Evolutionary conservation across 2,797 vertebrate species (phyloP).

Genomic region (Nasua narica): DNA sequence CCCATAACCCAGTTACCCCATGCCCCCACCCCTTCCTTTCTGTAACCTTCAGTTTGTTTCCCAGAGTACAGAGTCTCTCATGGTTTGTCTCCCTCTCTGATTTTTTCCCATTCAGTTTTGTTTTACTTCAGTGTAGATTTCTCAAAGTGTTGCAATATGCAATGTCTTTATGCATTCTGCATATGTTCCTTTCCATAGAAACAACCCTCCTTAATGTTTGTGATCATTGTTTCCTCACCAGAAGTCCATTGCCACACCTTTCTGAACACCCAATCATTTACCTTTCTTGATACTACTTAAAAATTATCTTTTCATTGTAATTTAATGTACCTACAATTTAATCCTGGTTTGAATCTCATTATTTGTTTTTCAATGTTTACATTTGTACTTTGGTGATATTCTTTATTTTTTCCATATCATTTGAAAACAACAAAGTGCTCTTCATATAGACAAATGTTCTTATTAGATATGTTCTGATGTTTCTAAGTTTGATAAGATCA

Average conservation of each 20-base stretch:
- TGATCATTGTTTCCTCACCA: not conserved
- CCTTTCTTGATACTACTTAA: not conserved
- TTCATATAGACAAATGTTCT: not conserved
- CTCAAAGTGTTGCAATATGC: no score
- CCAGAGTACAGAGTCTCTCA: not conserved
- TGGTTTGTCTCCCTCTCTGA: not conserved
- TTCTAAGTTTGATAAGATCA: not conserved
- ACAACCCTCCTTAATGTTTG: not conserved
- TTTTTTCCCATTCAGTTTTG: not conserved
- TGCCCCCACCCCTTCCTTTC: not conserved
- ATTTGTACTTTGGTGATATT: not conserved
- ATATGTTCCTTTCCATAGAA: not conserved
- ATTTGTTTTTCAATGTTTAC: not conserved
- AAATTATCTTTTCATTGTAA: not conserved
- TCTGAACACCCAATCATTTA: not conserved
- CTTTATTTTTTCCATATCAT: not conserved
- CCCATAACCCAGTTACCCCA: not conserved
- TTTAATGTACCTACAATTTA: not conserved
- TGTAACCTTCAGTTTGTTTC: not conserved
- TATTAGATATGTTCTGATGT: not conserved
- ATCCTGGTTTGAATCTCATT: not conserved
- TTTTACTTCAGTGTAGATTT: not conserved
- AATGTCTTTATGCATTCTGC: no score
- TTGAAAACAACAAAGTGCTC: not conserved
- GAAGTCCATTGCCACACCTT: not conserved